Percentiles rank a stretch among this genome's conserved stretches.
Evolutionary conservation across 1,140 invertebrate genomes (phyloP).

Genomic region (Hypothenemus hampei): DNA sequence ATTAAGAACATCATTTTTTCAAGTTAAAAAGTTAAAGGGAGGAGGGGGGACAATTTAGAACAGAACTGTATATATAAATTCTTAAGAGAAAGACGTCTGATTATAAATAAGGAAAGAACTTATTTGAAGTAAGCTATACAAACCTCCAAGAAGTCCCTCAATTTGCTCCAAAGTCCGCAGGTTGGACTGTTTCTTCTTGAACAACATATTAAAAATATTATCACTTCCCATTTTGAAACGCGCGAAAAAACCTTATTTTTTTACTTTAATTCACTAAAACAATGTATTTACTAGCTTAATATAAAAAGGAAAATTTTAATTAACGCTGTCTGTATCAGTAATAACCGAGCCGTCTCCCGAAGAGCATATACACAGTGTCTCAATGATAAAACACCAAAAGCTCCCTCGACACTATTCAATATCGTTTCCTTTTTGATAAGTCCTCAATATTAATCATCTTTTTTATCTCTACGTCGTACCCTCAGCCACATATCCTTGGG

Average conservation of each 20-base stretch:
- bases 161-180: slow-evolving; percentile 25
- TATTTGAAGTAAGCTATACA: too few relatives aligned
- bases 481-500: slow-evolving; percentile 15
- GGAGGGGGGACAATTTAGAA: too few relatives aligned
- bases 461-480: slow-evolving; percentile 12
- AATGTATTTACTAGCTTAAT: background rate
- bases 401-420: slow-evolving; percentile 1
- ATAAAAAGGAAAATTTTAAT: too few relatives aligned
- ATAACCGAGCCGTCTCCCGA: slow-evolving; percentile 15
- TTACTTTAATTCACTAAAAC: background rate
- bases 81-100: too few relatives aligned
- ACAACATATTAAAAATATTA: slow-evolving; percentile 19
- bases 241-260: background rate
- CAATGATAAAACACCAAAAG: slow-evolving; percentile 2
- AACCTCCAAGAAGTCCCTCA: slow-evolving; percentile 24
- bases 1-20: too few relatives aligned
- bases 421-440: too few relatives aligned
- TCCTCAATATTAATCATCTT: background rate
- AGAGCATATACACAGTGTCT: slow-evolving; percentile 4
- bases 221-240: slow-evolving; percentile 16
- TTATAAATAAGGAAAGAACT: too few relatives aligned
- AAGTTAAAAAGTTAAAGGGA: too few relatives aligned
- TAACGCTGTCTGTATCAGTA: slow-evolving; percentile 7
- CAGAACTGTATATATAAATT: too few relatives aligned
- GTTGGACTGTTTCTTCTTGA: slow-evolving; percentile 6